Evolutionary conservation across 2,113 vertebrate species (phyloP).

Genomic region (Agapornis roseicollis): DNA sequence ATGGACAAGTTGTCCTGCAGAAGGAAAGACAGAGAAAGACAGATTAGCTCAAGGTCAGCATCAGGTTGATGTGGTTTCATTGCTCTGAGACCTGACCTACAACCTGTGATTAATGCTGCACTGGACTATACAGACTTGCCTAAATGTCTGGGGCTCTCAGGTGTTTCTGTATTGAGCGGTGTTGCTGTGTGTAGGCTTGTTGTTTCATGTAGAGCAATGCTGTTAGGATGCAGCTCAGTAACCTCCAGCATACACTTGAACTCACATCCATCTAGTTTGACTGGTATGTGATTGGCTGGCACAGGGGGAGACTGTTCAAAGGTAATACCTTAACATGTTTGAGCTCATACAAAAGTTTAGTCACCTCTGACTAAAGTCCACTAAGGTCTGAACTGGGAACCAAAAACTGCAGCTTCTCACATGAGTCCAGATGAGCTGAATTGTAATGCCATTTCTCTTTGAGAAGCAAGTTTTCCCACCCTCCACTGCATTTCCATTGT

Average conservation of each 20-base stretch:
- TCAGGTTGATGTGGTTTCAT: neutral
- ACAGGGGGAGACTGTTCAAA: neutral
- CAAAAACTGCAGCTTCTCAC: neutral
- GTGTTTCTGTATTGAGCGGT: neutral
- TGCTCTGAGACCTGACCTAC: neutral
- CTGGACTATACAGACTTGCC: neutral
- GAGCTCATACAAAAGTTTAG: neutral
- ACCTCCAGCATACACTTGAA: neutral
- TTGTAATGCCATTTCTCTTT: neutral
- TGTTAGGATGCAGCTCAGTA: neutral
- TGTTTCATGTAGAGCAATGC: neutral
- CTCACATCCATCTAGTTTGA: neutral
- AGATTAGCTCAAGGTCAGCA: neutral
- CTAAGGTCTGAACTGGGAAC: neutral
- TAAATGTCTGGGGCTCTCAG: neutral
- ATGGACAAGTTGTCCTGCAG: neutral
- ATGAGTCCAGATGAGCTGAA: neutral
- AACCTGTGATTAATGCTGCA: too few species aligned
- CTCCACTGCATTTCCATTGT: neutral
- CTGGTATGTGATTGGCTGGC: neutral
- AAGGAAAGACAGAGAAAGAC: neutral
- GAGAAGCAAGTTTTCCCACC: neutral
- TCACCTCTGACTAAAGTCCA: neutral
- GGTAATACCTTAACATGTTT: neutral
- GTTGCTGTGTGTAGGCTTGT: neutral